Base-by-base conservation (phyloP, 1,140 invertebrate genomes). In the Dreissena polymorpha region DNA sequence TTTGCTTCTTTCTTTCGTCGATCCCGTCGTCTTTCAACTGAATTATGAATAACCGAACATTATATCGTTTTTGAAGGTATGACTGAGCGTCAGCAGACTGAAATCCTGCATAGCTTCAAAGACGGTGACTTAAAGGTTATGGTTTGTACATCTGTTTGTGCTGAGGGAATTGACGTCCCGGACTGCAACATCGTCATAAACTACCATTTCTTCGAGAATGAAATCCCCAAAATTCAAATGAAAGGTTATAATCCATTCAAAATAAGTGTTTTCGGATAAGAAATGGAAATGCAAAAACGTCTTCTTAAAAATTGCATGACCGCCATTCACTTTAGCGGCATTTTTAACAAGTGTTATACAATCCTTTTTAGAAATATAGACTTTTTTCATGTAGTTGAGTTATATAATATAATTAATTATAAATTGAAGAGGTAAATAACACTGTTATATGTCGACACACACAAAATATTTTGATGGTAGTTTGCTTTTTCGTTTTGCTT, bases 171-270 rank as follows among this genome's bases (percentile, higher is more conserved):
- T 10, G 83, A 84, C 57, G 53, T 84, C 53, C 83, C 57, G 14
- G n/a, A 68, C 13, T 71, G 69, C 50, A 79, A 84, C 29, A 67
- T 84, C 39, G 76, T 79, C n/a, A 57, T 84, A 0, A 77, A 69
- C 10, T 84, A 84, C 69, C 69, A 78, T 13, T 84, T 73, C 55
- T 51, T 39, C 16, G 75, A 69, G 0, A 51, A 84, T 60, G 83
- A 84, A 53, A 73, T 79, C n/a, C 72, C 69, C 16, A 84, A 78
- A 21, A 53, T 84, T 0, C 83, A 84, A 65, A 84, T 84, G 74
- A 70, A 71, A 84, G 83, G 83, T 21, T 53, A 18, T 21, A 18
- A 6, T 57, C 6, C 16, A 13, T 14, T 25, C 53, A n/a, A n/a
- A n/a, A n/a, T n/a, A n/a, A n/a, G n/a, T n/a, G n/a, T n/a, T n/a